A percentile compares a stretch with the other conserved stretches of the same genome.
These are phyloP conservation scores for Distichodus sexfasciatus DNA, from an alignment of 2,797 vertebrate species.

Conservation along the genomic window DNA sequence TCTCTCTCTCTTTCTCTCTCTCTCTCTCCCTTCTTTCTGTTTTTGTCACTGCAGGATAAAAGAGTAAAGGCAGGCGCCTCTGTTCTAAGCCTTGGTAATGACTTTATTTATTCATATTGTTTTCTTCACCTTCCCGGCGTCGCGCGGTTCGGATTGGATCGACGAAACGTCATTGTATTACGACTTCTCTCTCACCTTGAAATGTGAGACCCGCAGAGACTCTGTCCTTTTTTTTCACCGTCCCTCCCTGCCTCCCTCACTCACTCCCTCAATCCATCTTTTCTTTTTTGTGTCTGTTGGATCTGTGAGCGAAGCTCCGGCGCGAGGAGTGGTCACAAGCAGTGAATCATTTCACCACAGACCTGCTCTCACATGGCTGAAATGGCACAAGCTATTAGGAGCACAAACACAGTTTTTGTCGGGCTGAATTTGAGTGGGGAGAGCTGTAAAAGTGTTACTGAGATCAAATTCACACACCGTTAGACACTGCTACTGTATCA, in stretches of 20 bases:
- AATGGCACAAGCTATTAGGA: constrained; percentile 15
- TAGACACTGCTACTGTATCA: neutral
- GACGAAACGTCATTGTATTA: constrained; percentile 80
- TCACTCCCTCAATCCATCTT: constrained; percentile 37
- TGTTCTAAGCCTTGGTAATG: constrained; percentile 92
- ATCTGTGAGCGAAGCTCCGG: constrained; percentile 21
- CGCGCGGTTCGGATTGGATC: constrained; percentile 85
- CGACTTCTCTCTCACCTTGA: constrained; percentile 91
- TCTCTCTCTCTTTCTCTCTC: constrained; percentile 79
- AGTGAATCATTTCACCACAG: constrained; percentile 30
- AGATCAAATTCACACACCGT: neutral
- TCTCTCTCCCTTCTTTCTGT: constrained; percentile 56
- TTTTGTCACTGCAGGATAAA: constrained; percentile 88
- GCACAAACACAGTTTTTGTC: neutral
- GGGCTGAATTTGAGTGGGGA: neutral
- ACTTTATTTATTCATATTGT: constrained; percentile 81
- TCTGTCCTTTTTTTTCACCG: constrained; percentile 27
- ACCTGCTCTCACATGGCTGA: constrained; percentile 10
- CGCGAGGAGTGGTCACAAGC: constrained; percentile 17
- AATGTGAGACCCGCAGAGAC: constrained; percentile 75
- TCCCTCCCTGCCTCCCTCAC: neutral
- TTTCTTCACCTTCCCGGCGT: constrained; percentile 78
- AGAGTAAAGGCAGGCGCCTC: constrained; percentile 82
- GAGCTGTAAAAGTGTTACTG: neutral
- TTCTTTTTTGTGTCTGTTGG: constrained; percentile 29